Base-by-base conservation (phyloP, 2,113 vertebrate species). In the Scartelaos histophorus region DNA sequence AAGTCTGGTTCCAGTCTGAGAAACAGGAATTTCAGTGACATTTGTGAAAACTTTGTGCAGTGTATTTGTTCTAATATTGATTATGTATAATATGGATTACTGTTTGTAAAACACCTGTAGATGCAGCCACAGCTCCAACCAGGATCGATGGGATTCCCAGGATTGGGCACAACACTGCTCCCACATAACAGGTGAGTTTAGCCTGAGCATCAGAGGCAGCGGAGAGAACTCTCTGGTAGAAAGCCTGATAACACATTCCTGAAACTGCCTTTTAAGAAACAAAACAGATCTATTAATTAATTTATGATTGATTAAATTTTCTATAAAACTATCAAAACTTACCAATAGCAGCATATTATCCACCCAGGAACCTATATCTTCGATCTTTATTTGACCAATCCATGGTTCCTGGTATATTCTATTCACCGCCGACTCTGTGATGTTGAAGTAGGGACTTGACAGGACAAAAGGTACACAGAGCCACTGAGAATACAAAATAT, bases 1-100 rank as follows among this genome's bases (percentile, higher is more conserved):
- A 86, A 65, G 93, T 95, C 88, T 94, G 84, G 78, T 95, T 95
- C 93, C 93, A 95, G 58, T 94, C 94, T 95, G 82, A 67, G 7
- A 67, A 66, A 66, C 15, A 64, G 43, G 56, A 64, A 3, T 57
- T 57, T 4, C 21, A 13, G 0, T 60, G 9, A 24, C 2, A 1
- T 60, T 13, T 60, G 15, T 25, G 21, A 13, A 22, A 19, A 22
- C 1, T 57, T 11, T 43, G 9, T 43, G 9, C n/a, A 22, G 54
- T 57, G 13, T 58, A 9, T 56, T 56, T 56, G 53, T 11, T 10
- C 13, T 7, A 25, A 6, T 29, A 16, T 16, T 60, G 15, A 62
- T 53, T 19, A 53, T n/a, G 17, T 53, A 17, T 15, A 19, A 38
- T 43, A 43, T 43, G 38, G 10, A 43, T 10, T 43, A 43, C 9